These are phyloP conservation scores for Clupea harengus DNA, from an alignment of 2,113 vertebrate species.

Conservation along the genomic window DNA sequence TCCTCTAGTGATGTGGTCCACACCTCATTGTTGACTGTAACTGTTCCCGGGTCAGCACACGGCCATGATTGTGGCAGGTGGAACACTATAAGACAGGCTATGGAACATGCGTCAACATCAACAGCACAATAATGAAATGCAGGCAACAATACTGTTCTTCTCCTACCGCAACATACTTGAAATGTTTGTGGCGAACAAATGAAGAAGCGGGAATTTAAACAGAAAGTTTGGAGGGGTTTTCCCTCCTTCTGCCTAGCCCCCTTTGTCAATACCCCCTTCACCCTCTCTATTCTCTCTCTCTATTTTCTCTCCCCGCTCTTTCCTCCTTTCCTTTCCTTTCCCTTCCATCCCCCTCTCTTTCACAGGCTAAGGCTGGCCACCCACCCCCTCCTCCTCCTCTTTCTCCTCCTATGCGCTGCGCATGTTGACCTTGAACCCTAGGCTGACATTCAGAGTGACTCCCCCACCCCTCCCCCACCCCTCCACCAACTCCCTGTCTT, in stretches of 20 bases:
- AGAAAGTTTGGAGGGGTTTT: not conserved
- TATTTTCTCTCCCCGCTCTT: not conserved
- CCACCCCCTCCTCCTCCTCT: slow-evolving; percentile 22
- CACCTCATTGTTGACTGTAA: not conserved
- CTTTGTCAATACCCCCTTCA: not conserved
- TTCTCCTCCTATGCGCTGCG: slow-evolving; percentile 7
- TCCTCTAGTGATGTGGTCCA: not conserved
- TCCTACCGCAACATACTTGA: not conserved
- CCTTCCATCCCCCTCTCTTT: not conserved
- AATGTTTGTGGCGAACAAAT: not conserved
- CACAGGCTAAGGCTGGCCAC: not conserved
- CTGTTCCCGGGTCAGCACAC: not conserved
- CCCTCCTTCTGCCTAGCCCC: not conserved
- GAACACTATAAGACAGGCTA: not conserved
- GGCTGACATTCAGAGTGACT: slow-evolving; percentile 48
- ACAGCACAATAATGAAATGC: not conserved
- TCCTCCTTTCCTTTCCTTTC: not conserved
- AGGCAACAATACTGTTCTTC: not conserved
- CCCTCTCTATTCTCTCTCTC: not conserved
- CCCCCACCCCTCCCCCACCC: not conserved
- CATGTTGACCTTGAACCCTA: slow-evolving; percentile 65
- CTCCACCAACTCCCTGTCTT: not conserved
- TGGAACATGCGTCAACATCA: not conserved
- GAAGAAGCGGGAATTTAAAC: not conserved
- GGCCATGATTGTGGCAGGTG: not conserved